These are phyloP conservation scores for Cyclargus thomasi DNA, from an alignment of 1,140 invertebrate species.

Conservation along the genomic window DNA sequence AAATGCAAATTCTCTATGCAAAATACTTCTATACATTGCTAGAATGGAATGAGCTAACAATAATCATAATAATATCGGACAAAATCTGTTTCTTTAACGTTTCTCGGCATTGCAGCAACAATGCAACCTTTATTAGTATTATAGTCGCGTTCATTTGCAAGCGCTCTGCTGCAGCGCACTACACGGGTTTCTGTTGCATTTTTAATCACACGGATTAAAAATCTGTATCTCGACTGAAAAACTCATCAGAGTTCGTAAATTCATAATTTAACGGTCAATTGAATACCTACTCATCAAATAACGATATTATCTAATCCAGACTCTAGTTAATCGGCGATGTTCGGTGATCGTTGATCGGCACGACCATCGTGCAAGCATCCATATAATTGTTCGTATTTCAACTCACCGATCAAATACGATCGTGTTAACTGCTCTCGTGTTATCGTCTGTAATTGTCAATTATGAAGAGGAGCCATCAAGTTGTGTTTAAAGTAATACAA, in stretches of 20 bases:
- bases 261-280: too few relatives aligned
- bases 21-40: not conserved
- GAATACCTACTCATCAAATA: too few relatives aligned
- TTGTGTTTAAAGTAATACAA: too few relatives aligned
- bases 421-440: too few relatives aligned
- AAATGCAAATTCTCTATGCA: not conserved
- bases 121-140: constrained; percentile 50
- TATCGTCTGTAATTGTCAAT: too few relatives aligned
- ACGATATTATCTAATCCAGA: too few relatives aligned
- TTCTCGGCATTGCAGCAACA: constrained; percentile 26
- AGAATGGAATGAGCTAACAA: not conserved
- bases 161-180: constrained; percentile 21
- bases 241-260: not conserved
- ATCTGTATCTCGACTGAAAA: not conserved
- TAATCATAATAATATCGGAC: not conserved
- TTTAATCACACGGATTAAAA: not conserved
- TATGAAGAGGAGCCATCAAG: too few relatives aligned
- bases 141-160: constrained; percentile 52
- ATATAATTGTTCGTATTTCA: too few relatives aligned
- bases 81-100: constrained; percentile 24
- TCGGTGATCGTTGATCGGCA: too few relatives aligned
- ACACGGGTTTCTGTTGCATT: constrained; percentile 5
- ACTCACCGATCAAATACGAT: too few relatives aligned
- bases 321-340: too few relatives aligned
- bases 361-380: too few relatives aligned